Percentiles rank a stretch among this genome's conserved stretches.
Evolutionary conservation across 2,888 invertebrate species (phyloP).

Genomic region (Trichogramma evanescens): DNA sequence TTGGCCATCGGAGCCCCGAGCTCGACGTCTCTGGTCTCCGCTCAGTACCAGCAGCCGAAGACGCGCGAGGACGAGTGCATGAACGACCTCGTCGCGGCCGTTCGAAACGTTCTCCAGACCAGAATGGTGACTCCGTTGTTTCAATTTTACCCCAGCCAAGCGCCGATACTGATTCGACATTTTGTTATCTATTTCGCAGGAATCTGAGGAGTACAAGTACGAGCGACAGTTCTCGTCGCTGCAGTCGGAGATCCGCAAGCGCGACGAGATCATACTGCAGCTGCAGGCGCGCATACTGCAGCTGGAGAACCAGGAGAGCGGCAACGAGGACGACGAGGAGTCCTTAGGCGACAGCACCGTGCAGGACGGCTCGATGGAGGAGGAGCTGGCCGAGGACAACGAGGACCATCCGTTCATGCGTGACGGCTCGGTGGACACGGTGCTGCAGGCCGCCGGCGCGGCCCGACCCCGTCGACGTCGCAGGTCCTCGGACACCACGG

Average conservation of each 20-base stretch:
- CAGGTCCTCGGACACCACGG: constrained; percentile 30
- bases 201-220: constrained; percentile 49
- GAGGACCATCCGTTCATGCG: constrained; percentile 50
- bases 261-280: constrained; percentile 74
- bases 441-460: constrained; percentile 31
- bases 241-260: constrained; percentile 71
- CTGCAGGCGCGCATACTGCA: constrained; percentile 67
- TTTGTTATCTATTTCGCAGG: constrained; percentile 37
- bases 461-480: constrained; percentile 30
- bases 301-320: constrained; percentile 49
- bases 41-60: constrained; percentile 12
- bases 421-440: constrained; percentile 47
- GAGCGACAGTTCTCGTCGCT: constrained; percentile 61
- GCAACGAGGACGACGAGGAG: constrained; percentile 22
- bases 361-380: constrained; percentile 40
- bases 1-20: background rate
- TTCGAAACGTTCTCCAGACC: constrained; percentile 72
- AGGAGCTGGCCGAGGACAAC: constrained; percentile 47
- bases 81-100: constrained; percentile 70
- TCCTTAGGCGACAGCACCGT: constrained; percentile 39
- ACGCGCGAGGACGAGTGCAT: constrained; percentile 68
- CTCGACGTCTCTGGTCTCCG: background rate
- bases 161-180: background rate
- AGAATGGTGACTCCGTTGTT: constrained; percentile 45
- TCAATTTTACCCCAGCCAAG: background rate